Conservation (phyloP, 2,888 invertebrate species). For the Ethmia dodecea region DNA sequence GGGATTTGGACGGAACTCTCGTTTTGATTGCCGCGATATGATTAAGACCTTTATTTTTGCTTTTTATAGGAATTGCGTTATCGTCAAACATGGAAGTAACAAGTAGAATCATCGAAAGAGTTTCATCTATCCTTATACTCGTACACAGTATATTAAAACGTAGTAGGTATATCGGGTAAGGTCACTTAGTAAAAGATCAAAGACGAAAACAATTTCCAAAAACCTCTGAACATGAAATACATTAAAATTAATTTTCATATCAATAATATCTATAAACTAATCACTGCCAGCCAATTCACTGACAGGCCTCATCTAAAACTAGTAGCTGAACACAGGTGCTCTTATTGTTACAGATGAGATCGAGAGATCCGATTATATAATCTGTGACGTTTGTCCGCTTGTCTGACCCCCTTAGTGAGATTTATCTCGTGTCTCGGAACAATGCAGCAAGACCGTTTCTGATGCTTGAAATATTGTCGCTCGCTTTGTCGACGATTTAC, state of each 20-base stretch:
- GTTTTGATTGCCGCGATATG: too few relatives aligned
- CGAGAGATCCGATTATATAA: conserved; percentile 30
- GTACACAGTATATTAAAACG: too few relatives aligned
- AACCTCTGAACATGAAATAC: too few relatives aligned
- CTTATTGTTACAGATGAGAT: conserved; percentile 39
- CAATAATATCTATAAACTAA: conserved; percentile 1
- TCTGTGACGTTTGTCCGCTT: conserved; percentile 34
- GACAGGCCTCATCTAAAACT: conserved; percentile 18
- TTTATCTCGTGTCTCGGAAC: conserved; percentile 37
- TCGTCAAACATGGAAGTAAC: too few relatives aligned
- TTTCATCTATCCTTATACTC: too few relatives aligned
- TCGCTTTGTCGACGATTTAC: conserved; percentile 14
- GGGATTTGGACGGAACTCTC: too few relatives aligned
- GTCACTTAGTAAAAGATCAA: too few relatives aligned
- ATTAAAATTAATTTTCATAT: conserved; percentile 9
- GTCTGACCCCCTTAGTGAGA: conserved; percentile 28
- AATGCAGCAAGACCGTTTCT: conserved; percentile 30
- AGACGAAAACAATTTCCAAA: too few relatives aligned
- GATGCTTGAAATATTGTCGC: conserved; percentile 14
- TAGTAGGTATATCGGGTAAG: too few relatives aligned
- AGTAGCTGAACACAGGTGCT: conserved; percentile 25
- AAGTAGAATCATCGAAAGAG: too few relatives aligned
- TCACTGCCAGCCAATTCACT: conserved; percentile 5
- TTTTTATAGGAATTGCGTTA: too few relatives aligned
- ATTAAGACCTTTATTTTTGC: too few relatives aligned